Evolutionary conservation across 2,113 vertebrate species (phyloP), one percentile per base, ranked within the genome.

Genomic region (Orycteropus afer): DNA sequence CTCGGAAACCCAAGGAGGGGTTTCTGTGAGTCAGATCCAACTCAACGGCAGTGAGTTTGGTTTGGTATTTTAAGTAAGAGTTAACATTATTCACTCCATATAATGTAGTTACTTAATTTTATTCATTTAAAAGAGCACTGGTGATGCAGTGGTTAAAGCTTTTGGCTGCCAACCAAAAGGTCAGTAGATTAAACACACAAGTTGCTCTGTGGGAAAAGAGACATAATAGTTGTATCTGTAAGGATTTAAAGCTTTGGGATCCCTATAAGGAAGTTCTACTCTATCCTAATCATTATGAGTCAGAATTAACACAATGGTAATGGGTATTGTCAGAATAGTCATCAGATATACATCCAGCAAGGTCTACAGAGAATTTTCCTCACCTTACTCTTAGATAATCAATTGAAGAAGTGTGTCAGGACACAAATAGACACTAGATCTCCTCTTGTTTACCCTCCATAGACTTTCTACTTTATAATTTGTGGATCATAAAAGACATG

Each of bases 371-470:
- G 32, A 61, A 8, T 22, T 67, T 49, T 97, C 77, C 90, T 47
- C 32, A 10, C 92, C 55, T 96, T 32, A 25, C 47, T 12, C 90
- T 91, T 45, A 61, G 94, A 94, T 55, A 76, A 93, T 22, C 65
- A 94, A 85, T 32, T 92, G 78, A 91, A 97, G 80, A 29, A 93
- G 89, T 45, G 51, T 90, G 9, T 53, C 78, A 89, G 22, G 11
- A 96, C 59, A 87, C 83, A 63, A 14, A 88, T 34, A 55, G 92
- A 81, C 32, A 87, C 37, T 42, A 80, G 79, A 71, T 15, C 57
- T 55, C 74, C 12, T 40, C 45, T 51, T 80, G 7, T 45, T 85
- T 76, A 80, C 0, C 74, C 49, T 51, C 29, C 57, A 10, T 37
- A 67, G 4, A 10, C 59, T 34, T 51, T 53, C 3, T 37, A 78